phyloP scores from a whole-genome alignment of 1,140 invertebrate genomes.

The Heliconius congener region DNA sequence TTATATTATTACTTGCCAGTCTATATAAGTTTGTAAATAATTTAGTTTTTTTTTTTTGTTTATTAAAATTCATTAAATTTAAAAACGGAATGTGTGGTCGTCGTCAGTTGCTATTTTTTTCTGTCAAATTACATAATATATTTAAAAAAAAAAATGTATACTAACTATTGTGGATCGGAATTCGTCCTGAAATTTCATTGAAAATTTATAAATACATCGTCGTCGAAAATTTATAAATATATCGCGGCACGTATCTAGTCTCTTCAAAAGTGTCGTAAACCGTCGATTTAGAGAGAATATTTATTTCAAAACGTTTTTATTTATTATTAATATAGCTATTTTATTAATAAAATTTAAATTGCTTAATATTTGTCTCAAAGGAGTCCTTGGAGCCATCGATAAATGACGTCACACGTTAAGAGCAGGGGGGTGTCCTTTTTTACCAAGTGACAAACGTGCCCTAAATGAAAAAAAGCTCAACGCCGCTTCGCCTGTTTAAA shows the following conservation, averaged over 20 bases:
- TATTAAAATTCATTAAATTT: background rate
- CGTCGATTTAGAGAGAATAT: constrained; percentile 19
- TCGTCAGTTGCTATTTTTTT: background rate
- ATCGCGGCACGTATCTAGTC: constrained; percentile 31
- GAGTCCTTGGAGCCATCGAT: background rate
- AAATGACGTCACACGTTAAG: no score
- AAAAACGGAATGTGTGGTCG: background rate
- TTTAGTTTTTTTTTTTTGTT: background rate
- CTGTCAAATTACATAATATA: background rate
- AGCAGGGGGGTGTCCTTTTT: no score
- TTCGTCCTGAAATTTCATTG: constrained; percentile 48
- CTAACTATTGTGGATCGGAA: constrained; percentile 32
- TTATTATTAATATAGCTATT: background rate
- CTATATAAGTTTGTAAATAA: constrained; percentile 62
- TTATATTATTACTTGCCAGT: constrained; percentile 77
- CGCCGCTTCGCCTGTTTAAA: no score
- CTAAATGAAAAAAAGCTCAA: no score
- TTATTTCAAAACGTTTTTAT: constrained; percentile 1
- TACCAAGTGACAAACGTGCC: no score
- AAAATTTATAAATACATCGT: constrained; percentile 14
- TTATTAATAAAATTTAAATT: background rate
- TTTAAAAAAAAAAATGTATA: constrained; percentile 29
- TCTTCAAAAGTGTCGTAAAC: constrained; percentile 24
- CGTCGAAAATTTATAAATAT: constrained; percentile 8
- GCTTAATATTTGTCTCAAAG: background rate